These are phyloP conservation scores for Rhinella marina DNA, from an alignment of 2,797 vertebrate genomes.

Conservation along the genomic window DNA sequence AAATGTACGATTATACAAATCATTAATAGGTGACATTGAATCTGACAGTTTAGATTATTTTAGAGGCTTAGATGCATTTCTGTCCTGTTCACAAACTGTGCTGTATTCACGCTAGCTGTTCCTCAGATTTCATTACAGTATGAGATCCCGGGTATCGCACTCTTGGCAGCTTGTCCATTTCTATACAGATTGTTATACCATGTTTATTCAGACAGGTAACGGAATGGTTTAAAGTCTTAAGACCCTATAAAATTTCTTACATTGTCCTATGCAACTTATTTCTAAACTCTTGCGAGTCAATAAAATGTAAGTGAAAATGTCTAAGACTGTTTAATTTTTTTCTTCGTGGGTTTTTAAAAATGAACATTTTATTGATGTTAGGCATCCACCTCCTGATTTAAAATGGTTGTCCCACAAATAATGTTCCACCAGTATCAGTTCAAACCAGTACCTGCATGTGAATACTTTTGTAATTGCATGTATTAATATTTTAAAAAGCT, in stretches of 20 bases:
- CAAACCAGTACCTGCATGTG: too few relatives aligned
- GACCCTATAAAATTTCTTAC: not conserved
- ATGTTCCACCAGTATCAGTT: too few relatives aligned
- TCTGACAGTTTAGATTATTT: conserved; percentile 35
- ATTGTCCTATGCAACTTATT: not conserved
- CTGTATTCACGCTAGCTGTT: not conserved
- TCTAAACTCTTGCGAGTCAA: not conserved
- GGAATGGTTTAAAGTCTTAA: not conserved
- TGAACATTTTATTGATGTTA: too few relatives aligned
- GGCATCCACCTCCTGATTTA: too few relatives aligned
- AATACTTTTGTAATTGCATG: too few relatives aligned
- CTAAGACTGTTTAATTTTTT: not conserved
- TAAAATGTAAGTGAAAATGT: not conserved
- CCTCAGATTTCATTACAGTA: conserved; percentile 6
- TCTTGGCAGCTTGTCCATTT: conserved; percentile 11
- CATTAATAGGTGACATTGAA: not conserved
- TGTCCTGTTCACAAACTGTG: not conserved
- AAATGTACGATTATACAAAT: conserved; percentile 3
- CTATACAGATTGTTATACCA: conserved; percentile 11
- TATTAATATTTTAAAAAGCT: too few relatives aligned
- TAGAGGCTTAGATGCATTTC: not conserved
- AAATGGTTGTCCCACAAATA: too few relatives aligned
- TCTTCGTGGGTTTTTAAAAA: not conserved
- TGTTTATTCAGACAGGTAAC: conserved; percentile 13
- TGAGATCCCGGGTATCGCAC: not conserved